Evolutionary conservation across 2,797 vertebrate species (phyloP), one percentile per base, ranked within the genome.

Genomic region (Sebastes alutus): DNA sequence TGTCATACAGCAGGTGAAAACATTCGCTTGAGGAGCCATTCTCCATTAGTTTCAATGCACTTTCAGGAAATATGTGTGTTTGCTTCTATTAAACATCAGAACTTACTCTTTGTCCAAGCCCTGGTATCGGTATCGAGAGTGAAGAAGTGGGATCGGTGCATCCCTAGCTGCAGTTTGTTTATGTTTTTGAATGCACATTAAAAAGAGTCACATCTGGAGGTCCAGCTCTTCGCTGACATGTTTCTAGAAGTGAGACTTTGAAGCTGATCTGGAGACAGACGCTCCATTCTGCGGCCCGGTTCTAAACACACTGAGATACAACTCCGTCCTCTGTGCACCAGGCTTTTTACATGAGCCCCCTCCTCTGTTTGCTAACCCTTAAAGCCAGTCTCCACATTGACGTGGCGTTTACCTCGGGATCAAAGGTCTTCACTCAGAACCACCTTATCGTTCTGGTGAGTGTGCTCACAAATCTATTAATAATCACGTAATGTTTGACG

Each of bases 341-440:
- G 69, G 52, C 54, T 38, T 38, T 72, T 83, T 78, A 67, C 79
- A 74, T 5, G 49, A 46, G 38, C 22, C 16, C 22, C 29, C 54
- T 18, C 46, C 33, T 70, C 27, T 69, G 13, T 89, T 89, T 90
- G 70, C 84, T 80, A 14, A 85, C 71, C 54, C 78, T 77, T 72
- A 30, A 70, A 76, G 68, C 66, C 63, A 32, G 77, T 62, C 59
- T 83, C 64, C 73, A 75, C 62, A 70, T 77, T 72, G 78, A 88
- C 12, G 30, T 87, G 73, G 63, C 78, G 78, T 84, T 90, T 85
- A 66, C 72, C 56, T 61, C 16, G 64, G 35, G 90, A 65, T 84
- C 87, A 88, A 91, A 92, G 88, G 88, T 92, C 75, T 58, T 73
- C 33, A 49, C 69, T 62, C 76, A 55, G 30, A 35, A n/a, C 58